A percentile compares a stretch with the other conserved stretches of the same genome.
Conservation (phyloP, 2,888 invertebrate genomes). For the Antheraea yamamai region DNA sequence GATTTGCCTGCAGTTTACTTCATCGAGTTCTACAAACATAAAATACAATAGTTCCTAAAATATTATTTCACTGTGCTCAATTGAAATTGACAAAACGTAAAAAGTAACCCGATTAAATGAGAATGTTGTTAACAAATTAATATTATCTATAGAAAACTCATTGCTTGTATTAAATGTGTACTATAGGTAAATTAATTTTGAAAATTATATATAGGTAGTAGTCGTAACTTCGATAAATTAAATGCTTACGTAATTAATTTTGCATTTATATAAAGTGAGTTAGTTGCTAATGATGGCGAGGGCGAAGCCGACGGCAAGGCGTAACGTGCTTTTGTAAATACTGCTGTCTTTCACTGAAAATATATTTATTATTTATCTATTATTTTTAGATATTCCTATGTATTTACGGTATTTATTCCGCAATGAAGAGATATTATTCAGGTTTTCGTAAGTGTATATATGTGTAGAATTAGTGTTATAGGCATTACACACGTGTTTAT, state of each 20-base stretch:
- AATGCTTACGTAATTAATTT: neutral
- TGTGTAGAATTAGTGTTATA: constrained; percentile 32
- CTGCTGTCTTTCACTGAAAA: constrained; percentile 65
- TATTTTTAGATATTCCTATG: constrained; percentile 56
- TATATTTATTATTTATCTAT: constrained; percentile 79
- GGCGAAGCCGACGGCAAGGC: constrained; percentile 47
- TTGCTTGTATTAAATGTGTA: neutral
- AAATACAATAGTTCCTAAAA: neutral
- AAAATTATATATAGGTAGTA: neutral
- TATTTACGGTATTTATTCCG: constrained; percentile 46
- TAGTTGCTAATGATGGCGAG: constrained; percentile 31
- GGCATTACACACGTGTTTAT: constrained; percentile 21
- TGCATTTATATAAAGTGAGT: neutral
- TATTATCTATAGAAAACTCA: neutral
- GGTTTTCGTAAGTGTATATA: constrained; percentile 51
- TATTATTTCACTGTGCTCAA: neutral
- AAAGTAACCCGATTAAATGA: neutral
- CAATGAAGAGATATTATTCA: constrained; percentile 52
- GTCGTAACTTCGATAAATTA: neutral
- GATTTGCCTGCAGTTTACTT: neutral
- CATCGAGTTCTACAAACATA: neutral
- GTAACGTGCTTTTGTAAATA: constrained; percentile 78
- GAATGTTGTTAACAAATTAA: neutral
- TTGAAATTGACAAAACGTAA: neutral
- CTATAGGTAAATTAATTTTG: neutral